A percentile compares a stretch with the other conserved stretches of the same genome.
phyloP scores from a whole-genome alignment of 2,113 vertebrate species.

The Campylomormyrus numenius region DNA sequence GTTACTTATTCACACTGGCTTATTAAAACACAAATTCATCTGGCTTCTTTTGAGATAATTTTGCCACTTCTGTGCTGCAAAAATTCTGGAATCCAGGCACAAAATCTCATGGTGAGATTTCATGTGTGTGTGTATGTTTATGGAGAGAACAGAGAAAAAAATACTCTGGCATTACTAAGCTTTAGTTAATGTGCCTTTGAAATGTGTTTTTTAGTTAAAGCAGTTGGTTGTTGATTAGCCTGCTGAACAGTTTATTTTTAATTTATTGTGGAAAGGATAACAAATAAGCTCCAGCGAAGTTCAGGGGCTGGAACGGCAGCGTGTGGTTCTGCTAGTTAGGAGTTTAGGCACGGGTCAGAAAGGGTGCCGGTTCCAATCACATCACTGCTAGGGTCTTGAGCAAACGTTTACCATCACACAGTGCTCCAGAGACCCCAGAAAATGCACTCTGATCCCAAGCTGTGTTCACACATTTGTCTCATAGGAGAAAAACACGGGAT shows the following conservation, averaged over 20 bases:
- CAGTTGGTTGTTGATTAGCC: background rate
- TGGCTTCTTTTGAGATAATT: background rate
- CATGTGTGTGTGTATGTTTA: background rate
- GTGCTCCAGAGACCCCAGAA: background rate
- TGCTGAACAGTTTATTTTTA: background rate
- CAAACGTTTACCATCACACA: background rate
- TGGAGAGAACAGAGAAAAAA: background rate
- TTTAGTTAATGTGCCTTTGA: background rate
- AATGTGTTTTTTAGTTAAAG: background rate
- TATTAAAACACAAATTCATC: background rate
- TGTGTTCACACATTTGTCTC: background rate
- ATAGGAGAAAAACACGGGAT: background rate
- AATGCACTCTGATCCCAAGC: background rate
- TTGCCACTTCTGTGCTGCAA: background rate
- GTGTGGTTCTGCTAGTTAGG: background rate
- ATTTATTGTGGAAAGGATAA: background rate
- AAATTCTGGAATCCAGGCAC: background rate
- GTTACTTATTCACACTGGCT: background rate
- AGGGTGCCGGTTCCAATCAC: background rate
- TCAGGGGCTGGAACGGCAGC: background rate
- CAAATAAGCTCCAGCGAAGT: background rate
- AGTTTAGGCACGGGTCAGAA: background rate
- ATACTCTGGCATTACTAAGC: background rate
- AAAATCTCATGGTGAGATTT: background rate
- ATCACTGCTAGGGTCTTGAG: background rate